phyloP scores from a whole-genome alignment of 2,888 invertebrate species.

The Cacoxenus indagator region DNA sequence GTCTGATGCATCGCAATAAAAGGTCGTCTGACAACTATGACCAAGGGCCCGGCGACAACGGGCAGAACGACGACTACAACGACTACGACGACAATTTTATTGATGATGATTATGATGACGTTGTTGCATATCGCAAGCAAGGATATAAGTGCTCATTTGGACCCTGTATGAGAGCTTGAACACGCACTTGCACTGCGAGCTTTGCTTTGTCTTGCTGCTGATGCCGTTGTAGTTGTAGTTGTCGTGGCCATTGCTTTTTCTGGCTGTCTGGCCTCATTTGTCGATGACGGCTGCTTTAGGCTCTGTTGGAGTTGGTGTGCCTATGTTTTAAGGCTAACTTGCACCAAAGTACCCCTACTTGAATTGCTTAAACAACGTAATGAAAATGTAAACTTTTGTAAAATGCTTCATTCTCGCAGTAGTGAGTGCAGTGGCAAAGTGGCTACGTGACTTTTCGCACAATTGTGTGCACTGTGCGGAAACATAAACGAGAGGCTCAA shows the following conservation, averaged over 20 bases:
- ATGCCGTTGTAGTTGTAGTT: background rate
- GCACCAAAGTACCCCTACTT: conserved; percentile 14
- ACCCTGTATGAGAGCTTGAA: background rate
- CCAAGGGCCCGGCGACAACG: background rate
- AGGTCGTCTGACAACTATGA: conserved; percentile 51
- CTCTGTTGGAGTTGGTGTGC: background rate
- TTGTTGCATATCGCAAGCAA: background rate
- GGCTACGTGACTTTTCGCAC: conserved; percentile 55
- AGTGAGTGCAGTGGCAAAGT: conserved; percentile 23
- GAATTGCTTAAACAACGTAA: conserved; percentile 46
- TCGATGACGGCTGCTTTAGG: background rate
- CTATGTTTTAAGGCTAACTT: background rate
- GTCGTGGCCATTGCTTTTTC: background rate
- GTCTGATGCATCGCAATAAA: conserved; percentile 19
- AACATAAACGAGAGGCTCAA: background rate
- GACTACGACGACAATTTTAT: background rate
- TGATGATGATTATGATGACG: background rate
- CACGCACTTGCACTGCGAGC: background rate
- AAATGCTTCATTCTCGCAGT: background rate
- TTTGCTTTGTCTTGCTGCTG: background rate
- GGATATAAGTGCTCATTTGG: background rate
- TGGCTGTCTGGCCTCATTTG: conserved; percentile 42
- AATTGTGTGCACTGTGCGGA: conserved; percentile 26
- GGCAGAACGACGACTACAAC: background rate
- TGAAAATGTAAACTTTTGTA: conserved; percentile 42